Conservation (phyloP, 2,113 vertebrate species). For the Rhinogobius similis region DNA sequence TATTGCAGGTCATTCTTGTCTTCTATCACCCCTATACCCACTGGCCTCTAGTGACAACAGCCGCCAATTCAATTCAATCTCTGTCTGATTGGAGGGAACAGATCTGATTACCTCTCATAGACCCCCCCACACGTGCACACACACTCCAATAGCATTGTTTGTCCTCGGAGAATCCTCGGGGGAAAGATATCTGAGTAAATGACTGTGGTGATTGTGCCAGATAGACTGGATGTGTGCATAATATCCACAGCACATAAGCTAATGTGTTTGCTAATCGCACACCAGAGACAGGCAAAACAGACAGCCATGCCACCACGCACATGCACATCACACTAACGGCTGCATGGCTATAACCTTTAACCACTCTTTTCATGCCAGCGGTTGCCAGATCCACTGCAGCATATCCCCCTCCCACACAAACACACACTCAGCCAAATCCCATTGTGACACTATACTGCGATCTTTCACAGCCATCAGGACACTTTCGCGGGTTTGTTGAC, state of each 20-base stretch:
- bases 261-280: conserved; percentile 76
- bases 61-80: conserved; percentile 64
- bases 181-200: conserved; percentile 67
- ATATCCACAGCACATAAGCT: conserved; percentile 69
- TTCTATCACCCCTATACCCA: conserved; percentile 18
- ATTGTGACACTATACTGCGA: conserved; percentile 26
- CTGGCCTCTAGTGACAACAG: conserved; percentile 44
- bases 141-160: conserved; percentile 52
- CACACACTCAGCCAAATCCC: conserved; percentile 42
- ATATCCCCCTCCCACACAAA: conserved; percentile 26
- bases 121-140: conserved; percentile 27
- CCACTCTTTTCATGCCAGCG: conserved; percentile 59
- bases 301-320: conserved; percentile 13
- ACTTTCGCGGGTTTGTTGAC: conserved; percentile 43
- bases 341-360: conserved; percentile 71
- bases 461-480: conserved; percentile 48
- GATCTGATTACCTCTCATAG: conserved; percentile 65
- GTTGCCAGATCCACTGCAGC: conserved; percentile 53
- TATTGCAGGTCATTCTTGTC: conserved; percentile 21
- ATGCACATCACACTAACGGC: conserved; percentile 57
- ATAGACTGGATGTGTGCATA: conserved; percentile 74
- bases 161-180: conserved; percentile 55
- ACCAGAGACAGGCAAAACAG: conserved; percentile 62
- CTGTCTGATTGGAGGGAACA: conserved; percentile 69
- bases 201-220: conserved; percentile 67